Conservation (phyloP, 2,113 vertebrate genomes). For the Podocnemis expansa region DNA sequence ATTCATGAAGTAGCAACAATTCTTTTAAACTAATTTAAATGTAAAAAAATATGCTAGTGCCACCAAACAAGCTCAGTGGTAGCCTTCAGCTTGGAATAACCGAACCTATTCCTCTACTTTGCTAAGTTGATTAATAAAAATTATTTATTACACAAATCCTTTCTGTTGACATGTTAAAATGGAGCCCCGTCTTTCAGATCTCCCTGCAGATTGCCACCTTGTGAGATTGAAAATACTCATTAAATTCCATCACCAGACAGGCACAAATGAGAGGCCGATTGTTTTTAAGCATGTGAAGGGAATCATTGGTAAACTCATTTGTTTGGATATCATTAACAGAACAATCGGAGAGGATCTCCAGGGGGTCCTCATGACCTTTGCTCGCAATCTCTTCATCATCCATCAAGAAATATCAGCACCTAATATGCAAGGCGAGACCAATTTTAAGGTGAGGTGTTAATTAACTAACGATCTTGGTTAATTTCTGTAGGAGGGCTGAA, state of each 20-base stretch:
- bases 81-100: slow-evolving; percentile 52
- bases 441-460: slow-evolving; percentile 95
- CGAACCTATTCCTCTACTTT: slow-evolving; percentile 64
- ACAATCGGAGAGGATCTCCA: slow-evolving; percentile 92
- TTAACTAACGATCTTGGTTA: slow-evolving; percentile 91
- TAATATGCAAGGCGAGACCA: slow-evolving; percentile 94
- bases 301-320: slow-evolving; percentile 92
- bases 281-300: slow-evolving; percentile 86
- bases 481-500: slow-evolving; percentile 81
- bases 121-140: slow-evolving; percentile 87
- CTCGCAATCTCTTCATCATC: slow-evolving; percentile 97
- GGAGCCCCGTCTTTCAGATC: slow-evolving; percentile 85
- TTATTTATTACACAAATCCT: slow-evolving; percentile 90
- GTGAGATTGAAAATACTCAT: slow-evolving; percentile 91
- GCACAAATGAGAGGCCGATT: slow-evolving; percentile 89
- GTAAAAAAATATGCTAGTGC: neutral
- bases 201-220: slow-evolving; percentile 88
- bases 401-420: slow-evolving; percentile 98
- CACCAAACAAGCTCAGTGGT: slow-evolving; percentile 22
- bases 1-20: slow-evolving; percentile 16
- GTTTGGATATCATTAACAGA: slow-evolving; percentile 95
- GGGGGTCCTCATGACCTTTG: slow-evolving; percentile 97
- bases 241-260: slow-evolving; percentile 86
- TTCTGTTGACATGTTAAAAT: slow-evolving; percentile 86
- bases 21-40: neutral